These are phyloP conservation scores for Grantiella picta DNA, from an alignment of 2,113 vertebrate genomes.

Conservation along the genomic window DNA sequence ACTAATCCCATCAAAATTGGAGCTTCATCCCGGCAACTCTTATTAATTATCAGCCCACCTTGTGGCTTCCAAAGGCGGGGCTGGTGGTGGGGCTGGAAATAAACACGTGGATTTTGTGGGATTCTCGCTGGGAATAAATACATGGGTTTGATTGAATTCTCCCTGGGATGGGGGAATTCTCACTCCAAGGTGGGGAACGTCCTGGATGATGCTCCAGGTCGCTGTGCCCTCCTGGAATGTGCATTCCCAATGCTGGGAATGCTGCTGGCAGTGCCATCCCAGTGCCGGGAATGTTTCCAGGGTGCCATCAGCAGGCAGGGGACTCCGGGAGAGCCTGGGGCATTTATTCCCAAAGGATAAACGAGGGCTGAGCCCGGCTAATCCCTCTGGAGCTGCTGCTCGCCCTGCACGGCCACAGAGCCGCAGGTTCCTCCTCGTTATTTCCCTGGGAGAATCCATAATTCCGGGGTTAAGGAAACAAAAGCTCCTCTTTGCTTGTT, in stretches of 20 bases:
- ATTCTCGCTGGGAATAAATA: accelerated
- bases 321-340: background rate
- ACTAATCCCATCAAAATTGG: slow-evolving; percentile 73
- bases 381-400: accelerated
- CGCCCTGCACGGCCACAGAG: accelerated
- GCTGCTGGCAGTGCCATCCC: accelerated
- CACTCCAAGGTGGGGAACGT: accelerated
- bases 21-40: slow-evolving; percentile 44
- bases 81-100: background rate
- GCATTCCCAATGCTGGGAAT: background rate
- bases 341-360: background rate
- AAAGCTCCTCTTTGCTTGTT: slow-evolving; percentile 51
- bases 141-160: accelerated
- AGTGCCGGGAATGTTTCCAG: accelerated
- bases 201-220: accelerated
- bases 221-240: accelerated
- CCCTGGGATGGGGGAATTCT: accelerated
- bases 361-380: background rate
- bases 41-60: slow-evolving; percentile 35
- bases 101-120: accelerated
- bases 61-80: background rate
- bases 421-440: background rate
- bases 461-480: slow-evolving; percentile 68
- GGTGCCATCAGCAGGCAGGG: accelerated
- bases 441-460: background rate